Evolutionary conservation across 2,797 vertebrate species (phyloP).

Genomic region (Poeciliopsis paucimaculata): DNA sequence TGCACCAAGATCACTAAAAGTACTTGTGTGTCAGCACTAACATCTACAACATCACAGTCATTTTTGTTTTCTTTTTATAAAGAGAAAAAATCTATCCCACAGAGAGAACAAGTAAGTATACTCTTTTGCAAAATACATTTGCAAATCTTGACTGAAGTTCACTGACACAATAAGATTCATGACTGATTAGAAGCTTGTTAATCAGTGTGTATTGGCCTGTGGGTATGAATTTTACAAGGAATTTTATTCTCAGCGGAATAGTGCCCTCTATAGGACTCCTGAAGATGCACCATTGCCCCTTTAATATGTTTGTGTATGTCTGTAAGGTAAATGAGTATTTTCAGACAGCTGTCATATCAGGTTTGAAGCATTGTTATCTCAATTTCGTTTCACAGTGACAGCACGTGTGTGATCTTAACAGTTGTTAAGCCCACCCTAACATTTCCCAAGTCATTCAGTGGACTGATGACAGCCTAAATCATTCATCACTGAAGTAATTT

Average conservation of each 20-base stretch:
- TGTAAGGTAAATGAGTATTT: slow-evolving; percentile 42
- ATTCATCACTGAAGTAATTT: slow-evolving; percentile 66
- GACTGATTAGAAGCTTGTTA: slow-evolving; percentile 59
- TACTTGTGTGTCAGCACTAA: slow-evolving; percentile 23
- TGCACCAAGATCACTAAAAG: slow-evolving; percentile 44
- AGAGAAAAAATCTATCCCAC: slow-evolving; percentile 7
- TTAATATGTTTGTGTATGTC: slow-evolving; percentile 13
- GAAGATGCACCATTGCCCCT: slow-evolving; percentile 34
- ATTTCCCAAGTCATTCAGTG: slow-evolving; percentile 63
- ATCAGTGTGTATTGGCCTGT: slow-evolving; percentile 49
- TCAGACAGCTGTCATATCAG: slow-evolving; percentile 60
- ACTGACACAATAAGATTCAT: slow-evolving; percentile 45
- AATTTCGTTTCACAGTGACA: slow-evolving; percentile 62
- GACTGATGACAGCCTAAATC: slow-evolving; percentile 65
- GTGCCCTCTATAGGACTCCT: slow-evolving; percentile 76
- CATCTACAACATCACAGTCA: slow-evolving; percentile 7
- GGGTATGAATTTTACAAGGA: slow-evolving; percentile 10
- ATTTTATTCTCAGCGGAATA: slow-evolving; percentile 73
- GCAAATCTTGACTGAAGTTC: slow-evolving; percentile 43
- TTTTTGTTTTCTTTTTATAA: background rate
- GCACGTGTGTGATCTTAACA: slow-evolving; percentile 56
- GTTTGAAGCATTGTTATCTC: slow-evolving; percentile 65
- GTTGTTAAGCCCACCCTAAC: slow-evolving; percentile 68
- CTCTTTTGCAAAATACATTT: slow-evolving; percentile 17
- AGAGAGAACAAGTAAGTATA: slow-evolving; percentile 7